phyloP scores from a whole-genome alignment of 1,140 invertebrate species.

The Batillaria attramentaria region DNA sequence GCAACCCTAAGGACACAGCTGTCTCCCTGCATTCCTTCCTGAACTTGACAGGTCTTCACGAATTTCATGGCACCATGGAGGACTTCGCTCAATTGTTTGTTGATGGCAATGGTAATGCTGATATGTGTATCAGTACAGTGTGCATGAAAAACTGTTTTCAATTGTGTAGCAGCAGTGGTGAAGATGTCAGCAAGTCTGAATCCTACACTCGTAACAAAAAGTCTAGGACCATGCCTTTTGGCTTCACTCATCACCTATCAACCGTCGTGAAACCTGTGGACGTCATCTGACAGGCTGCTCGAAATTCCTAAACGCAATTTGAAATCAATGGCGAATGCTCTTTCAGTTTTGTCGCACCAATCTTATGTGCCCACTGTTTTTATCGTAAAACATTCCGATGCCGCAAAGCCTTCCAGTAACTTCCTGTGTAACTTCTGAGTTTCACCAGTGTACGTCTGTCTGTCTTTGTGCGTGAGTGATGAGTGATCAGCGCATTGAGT shows the following conservation, averaged over 20 bases:
- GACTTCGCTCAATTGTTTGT: conserved; percentile 85
- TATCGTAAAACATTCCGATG: no score
- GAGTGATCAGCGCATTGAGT: no score
- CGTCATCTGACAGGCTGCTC: no score
- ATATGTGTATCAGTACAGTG: background rate
- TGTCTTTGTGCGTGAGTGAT: no score
- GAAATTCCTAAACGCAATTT: no score
- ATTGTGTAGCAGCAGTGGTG: background rate
- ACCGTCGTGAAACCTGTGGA: no score
- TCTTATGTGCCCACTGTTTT: no score
- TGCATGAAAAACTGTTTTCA: background rate
- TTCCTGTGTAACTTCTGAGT: no score
- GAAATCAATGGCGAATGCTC: no score
- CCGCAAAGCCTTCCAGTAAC: no score
- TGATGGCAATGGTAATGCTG: conserved; percentile 81
- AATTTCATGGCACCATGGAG: conserved; percentile 81
- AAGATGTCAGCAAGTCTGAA: background rate
- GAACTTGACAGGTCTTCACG: conserved; percentile 69
- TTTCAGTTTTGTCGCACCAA: no score
- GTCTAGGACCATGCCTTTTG: background rate
- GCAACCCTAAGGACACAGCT: conserved; percentile 95
- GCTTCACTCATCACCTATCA: background rate
- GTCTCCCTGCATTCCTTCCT: conserved; percentile 94
- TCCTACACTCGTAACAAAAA: background rate
- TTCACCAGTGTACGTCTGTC: no score